phyloP scores from a whole-genome alignment of 1,140 invertebrate species.

The Drosophila pachea region DNA sequence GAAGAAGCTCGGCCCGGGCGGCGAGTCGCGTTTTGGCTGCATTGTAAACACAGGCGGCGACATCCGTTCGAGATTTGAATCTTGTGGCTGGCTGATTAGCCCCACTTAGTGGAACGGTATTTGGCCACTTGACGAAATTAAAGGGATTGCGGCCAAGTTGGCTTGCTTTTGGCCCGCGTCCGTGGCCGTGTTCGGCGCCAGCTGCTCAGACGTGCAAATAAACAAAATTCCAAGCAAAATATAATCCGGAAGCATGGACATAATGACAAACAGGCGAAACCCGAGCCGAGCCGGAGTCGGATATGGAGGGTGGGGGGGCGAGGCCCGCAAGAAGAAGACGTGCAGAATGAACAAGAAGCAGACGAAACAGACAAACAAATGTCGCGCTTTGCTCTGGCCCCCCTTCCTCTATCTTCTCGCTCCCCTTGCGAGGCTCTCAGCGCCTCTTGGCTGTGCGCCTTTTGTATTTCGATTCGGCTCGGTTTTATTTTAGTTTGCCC shows the following conservation, averaged over 20 bases:
- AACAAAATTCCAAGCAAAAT: slow-evolving; percentile 70
- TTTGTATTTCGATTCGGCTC: slow-evolving; percentile 18
- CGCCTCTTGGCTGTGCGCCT: too few species aligned
- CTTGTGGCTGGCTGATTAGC: slow-evolving; percentile 70
- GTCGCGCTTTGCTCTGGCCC: slow-evolving; percentile 14
- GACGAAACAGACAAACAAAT: slow-evolving; percentile 34
- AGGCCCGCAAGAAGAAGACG: neutral
- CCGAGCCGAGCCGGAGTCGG: neutral
- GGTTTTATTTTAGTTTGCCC: slow-evolving; percentile 29
- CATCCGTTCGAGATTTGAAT: slow-evolving; percentile 74
- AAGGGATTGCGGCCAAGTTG: slow-evolving; percentile 43
- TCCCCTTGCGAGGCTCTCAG: too few species aligned
- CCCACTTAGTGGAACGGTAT: slow-evolving; percentile 73
- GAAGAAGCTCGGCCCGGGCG: neutral
- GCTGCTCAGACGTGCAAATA: slow-evolving; percentile 69
- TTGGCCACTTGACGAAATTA: slow-evolving; percentile 75
- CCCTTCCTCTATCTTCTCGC: too few species aligned
- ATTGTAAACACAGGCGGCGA: slow-evolving; percentile 59
- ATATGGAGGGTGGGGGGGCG: slow-evolving; percentile 31
- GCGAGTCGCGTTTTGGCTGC: slow-evolving; percentile 8
- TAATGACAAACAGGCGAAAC: slow-evolving; percentile 65
- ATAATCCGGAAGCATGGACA: slow-evolving; percentile 74
- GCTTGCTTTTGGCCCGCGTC: slow-evolving; percentile 7
- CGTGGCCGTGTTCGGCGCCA: slow-evolving; percentile 39
- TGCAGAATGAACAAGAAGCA: too few species aligned